Percentiles rank a stretch among this genome's conserved stretches.
These are phyloP conservation scores for Microtus richardsoni DNA, from an alignment of 2,113 vertebrate genomes.

Conservation along the genomic window DNA sequence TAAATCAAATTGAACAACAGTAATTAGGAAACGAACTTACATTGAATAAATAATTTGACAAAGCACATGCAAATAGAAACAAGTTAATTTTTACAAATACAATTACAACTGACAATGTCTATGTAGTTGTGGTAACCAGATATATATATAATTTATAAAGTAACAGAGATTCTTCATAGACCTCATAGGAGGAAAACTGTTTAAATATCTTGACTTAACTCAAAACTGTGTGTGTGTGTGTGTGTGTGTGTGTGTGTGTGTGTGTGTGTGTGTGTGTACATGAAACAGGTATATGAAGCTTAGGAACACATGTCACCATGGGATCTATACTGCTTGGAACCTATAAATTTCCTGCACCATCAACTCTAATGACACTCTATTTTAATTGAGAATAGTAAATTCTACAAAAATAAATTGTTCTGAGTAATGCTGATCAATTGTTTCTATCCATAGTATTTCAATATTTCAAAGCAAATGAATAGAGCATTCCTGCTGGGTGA, in stretches of 20 bases:
- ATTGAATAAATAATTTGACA: neutral
- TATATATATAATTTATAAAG: neutral
- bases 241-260: too few relatives aligned
- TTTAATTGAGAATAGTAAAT: neutral
- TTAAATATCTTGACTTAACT: neutral
- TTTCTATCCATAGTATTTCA: neutral
- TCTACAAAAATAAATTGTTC: neutral
- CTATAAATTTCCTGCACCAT: neutral
- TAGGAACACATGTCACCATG: fast-evolving
- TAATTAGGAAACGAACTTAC: neutral
- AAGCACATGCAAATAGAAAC: neutral
- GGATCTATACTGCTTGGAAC: too few relatives aligned
- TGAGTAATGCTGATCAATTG: neutral
- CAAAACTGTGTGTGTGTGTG: neutral
- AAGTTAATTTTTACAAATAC: neutral
- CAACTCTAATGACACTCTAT: neutral
- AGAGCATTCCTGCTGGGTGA: neutral
- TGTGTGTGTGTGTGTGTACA: neutral
- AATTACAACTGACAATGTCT: neutral
- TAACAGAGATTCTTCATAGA: neutral
- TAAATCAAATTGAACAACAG: neutral
- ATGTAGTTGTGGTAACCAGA: neutral
- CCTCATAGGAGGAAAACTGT: neutral
- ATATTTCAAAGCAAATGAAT: neutral
- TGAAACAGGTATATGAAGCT: neutral